Percentiles rank a stretch among this genome's conserved stretches.
These are phyloP conservation scores for Gymnocypris eckloni DNA, from an alignment of 2,797 vertebrate genomes.

Conservation along the genomic window DNA sequence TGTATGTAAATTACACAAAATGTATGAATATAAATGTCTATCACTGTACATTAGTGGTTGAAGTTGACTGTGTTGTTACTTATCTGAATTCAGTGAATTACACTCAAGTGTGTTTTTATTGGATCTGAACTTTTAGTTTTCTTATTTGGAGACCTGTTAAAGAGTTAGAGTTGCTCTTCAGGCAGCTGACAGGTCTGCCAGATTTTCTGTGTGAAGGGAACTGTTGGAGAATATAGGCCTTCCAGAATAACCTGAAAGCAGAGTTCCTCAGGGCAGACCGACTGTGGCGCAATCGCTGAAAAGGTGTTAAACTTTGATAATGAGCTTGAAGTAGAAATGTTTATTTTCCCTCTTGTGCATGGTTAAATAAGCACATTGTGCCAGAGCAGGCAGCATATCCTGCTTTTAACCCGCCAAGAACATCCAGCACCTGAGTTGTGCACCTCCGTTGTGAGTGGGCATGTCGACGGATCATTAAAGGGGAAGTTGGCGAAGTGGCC, in stretches of 20 bases:
- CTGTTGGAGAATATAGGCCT: constrained; percentile 29
- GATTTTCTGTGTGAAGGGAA: constrained; percentile 13
- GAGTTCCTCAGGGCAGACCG: constrained; percentile 4
- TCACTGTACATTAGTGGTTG: background rate
- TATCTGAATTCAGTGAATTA: background rate
- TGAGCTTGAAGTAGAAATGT: constrained; percentile 5
- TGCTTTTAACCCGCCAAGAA: background rate
- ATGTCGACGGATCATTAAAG: constrained; percentile 60
- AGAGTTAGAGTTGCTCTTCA: background rate
- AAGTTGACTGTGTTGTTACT: background rate
- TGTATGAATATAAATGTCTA: background rate
- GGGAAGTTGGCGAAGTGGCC: constrained; percentile 63
- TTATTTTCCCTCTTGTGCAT: constrained; percentile 5
- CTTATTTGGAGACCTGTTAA: background rate
- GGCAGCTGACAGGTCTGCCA: background rate
- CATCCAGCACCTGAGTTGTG: constrained; percentile 52
- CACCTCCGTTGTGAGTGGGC: constrained; percentile 46
- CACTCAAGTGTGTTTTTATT: background rate
- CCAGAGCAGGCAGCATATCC: background rate
- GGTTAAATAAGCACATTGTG: background rate
- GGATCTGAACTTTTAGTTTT: background rate
- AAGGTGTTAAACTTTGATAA: constrained; percentile 35
- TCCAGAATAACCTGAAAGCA: constrained; percentile 45
- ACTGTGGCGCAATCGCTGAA: constrained; percentile 3
- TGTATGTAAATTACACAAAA: background rate